These are phyloP conservation scores for Epiblema foenella DNA, from an alignment of 2,888 invertebrate genomes.

Conservation along the genomic window DNA sequence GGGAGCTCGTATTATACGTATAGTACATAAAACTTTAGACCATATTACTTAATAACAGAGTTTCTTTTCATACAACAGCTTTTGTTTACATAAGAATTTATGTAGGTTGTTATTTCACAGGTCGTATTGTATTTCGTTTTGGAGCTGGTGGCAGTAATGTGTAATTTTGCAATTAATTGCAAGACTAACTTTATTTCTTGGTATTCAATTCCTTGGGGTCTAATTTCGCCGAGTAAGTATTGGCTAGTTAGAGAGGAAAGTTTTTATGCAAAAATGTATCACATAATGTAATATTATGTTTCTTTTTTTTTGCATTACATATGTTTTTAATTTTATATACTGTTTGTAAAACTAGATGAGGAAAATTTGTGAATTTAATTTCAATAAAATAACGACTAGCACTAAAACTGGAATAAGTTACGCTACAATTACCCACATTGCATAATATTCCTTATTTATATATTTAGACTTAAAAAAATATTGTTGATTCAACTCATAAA, in stretches of 20 bases:
- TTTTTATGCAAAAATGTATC: neutral
- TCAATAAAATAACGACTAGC: too few relatives aligned
- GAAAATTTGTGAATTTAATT: too few relatives aligned
- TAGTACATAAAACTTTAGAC: neutral
- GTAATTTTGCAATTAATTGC: conserved; percentile 40
- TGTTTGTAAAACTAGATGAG: too few relatives aligned
- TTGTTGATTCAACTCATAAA: neutral
- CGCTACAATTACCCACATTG: too few relatives aligned
- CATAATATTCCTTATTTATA: too few relatives aligned
- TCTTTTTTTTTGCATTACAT: neutral
- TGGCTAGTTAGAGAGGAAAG: conserved; percentile 18
- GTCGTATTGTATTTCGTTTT: conserved; percentile 25
- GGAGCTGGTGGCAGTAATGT: conserved; percentile 25
- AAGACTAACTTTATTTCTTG: conserved; percentile 38
- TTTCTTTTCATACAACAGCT: neutral
- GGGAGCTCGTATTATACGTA: neutral
- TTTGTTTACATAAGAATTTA: neutral
- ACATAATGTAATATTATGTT: neutral
- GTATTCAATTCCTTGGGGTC: conserved; percentile 9
- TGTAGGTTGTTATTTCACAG: neutral
- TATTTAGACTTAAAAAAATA: too few relatives aligned
- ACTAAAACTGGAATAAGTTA: too few relatives aligned
- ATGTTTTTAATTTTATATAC: too few relatives aligned
- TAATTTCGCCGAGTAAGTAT: conserved; percentile 30
- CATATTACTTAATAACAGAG: neutral